Evolutionary conservation across 1,140 invertebrate species (phyloP), one percentile per base, ranked within the genome.

Genomic region (Anthonomus grandis): DNA sequence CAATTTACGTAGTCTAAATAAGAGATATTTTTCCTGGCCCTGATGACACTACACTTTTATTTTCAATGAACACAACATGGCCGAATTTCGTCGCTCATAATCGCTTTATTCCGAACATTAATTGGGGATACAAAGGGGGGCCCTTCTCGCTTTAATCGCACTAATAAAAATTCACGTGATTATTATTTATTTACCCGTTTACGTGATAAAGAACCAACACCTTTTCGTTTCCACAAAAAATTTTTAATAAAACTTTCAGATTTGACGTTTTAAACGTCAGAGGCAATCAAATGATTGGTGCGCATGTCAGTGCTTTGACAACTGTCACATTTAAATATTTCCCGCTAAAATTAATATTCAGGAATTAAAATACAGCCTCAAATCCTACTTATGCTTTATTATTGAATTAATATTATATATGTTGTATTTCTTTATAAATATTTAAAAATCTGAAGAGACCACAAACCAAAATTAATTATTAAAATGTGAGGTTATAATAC

Each of bases 31-130:
- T 41, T 51, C 48, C 31, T 13, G 50, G 50, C 56, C 44, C 56
- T 45, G 57, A 59, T 59, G 57, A 59, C 57, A 59, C 57, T 42
- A 59, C 57, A 59, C 57, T 59, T 59, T 59, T 59, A 53, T 52
- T 52, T 53, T 59, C 42, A 53, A 53, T 59, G 36, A n/a, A 53
- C 25, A 59, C 44, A 59, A 59, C 57, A 59, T 59, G 57, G 57
- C 57, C 49, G 49, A 21, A 41, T 45, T 39, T 27, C 12, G 23
- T 27, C 31, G n/a, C 21, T 25, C 12, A 42, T 53, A 15, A 5
- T 15, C 44, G 25, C 23, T 21, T 53, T 13, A n/a, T n/a, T n/a
- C n/a, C n/a, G n/a, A n/a, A n/a, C 12, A 24, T 42, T 27, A 9
- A 15, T 17, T 42, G 34, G 4, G 17, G 39, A 44, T 53, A 27